Evolutionary conservation across 1,140 invertebrate species (phyloP).

Genomic region (Musca domestica): DNA sequence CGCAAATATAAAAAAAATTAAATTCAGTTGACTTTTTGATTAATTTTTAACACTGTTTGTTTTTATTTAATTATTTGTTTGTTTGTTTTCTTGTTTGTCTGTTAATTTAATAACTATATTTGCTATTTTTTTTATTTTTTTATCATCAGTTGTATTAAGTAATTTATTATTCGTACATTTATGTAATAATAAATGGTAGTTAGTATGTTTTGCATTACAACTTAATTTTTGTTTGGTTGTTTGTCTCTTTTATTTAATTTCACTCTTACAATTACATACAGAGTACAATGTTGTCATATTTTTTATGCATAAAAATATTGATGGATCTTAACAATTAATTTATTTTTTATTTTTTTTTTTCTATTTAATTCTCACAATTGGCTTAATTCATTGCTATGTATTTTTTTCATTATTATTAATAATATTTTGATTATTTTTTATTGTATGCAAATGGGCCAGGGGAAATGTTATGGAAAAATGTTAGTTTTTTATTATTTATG

Average conservation of each 20-base stretch:
- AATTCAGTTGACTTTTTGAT: constrained; percentile 10
- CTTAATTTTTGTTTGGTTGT: background rate
- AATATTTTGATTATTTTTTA: constrained; percentile 10
- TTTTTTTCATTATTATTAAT: background rate
- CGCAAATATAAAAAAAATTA: background rate
- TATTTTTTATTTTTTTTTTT: constrained; percentile 5
- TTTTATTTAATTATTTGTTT: constrained; percentile 19
- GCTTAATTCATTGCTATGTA: background rate
- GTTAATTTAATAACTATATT: background rate
- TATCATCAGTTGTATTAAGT: constrained; percentile 10
- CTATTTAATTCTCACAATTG: background rate
- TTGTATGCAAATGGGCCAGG: background rate
- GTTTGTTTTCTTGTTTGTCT: background rate
- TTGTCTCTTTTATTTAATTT: constrained; percentile 1
- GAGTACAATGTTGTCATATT: background rate
- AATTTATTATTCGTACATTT: constrained; percentile 8
- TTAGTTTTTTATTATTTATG: no score
- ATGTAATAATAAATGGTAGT: constrained; percentile 20
- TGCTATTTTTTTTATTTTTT: background rate
- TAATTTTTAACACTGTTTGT: constrained; percentile 18
- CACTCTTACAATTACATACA: constrained; percentile 2
- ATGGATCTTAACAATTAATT: background rate
- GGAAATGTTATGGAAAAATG: no score
- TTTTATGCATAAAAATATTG: constrained; percentile 12
- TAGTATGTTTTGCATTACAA: constrained; percentile 4